These are phyloP conservation scores for Oreamnos americanus DNA, from an alignment of 2,113 vertebrate genomes.

Conservation along the genomic window DNA sequence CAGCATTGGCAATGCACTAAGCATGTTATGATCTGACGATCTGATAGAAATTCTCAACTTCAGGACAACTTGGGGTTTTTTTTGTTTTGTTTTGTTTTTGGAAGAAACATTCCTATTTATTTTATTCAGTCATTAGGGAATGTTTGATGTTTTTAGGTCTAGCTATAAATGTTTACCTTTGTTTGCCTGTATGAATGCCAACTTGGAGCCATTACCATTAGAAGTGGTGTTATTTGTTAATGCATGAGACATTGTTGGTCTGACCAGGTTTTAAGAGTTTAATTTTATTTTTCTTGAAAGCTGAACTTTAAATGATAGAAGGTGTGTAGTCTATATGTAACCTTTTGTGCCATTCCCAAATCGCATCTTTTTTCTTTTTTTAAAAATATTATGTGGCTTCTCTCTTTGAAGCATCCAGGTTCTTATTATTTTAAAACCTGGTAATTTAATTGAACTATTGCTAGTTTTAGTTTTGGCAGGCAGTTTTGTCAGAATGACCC, in stretches of 20 bases:
- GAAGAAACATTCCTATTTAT: constrained; percentile 83
- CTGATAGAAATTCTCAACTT: constrained; percentile 82
- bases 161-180: constrained; percentile 90
- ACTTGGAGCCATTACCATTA: constrained; percentile 83
- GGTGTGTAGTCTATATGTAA: constrained; percentile 68
- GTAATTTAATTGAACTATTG: constrained; percentile 42
- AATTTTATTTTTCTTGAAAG: constrained; percentile 61
- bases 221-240: constrained; percentile 74
- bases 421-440: constrained; percentile 75
- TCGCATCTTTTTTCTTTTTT: constrained; percentile 67
- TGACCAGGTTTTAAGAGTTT: constrained; percentile 77
- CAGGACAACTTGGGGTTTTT: constrained; percentile 78
- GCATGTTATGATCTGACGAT: constrained; percentile 84
- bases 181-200: constrained; percentile 97
- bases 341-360: constrained; percentile 77
- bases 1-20: constrained; percentile 96
- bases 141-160: constrained; percentile 82
- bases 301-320: constrained; percentile 65
- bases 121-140: constrained; percentile 73
- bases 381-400: constrained; percentile 57
- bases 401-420: constrained; percentile 74
- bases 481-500: constrained; percentile 74
- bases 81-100: constrained; percentile 68
- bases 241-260: constrained; percentile 72
- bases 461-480: constrained; percentile 48